A percentile compares a stretch with the other conserved stretches of the same genome.
Conservation (phyloP, 1,140 invertebrate species). For the Neotoxoptera formosana region DNA sequence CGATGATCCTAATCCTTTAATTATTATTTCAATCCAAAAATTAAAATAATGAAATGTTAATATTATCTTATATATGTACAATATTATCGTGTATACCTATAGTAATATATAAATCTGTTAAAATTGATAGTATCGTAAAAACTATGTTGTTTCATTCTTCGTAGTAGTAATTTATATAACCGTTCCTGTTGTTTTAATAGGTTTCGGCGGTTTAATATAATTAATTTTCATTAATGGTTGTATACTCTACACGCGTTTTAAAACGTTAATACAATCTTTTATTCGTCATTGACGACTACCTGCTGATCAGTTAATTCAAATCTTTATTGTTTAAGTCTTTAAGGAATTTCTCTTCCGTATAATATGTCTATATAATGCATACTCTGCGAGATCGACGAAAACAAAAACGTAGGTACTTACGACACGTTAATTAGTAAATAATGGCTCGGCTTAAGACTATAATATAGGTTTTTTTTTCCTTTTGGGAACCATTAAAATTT, state of each 20-base stretch:
- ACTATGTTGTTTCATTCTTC: not conserved
- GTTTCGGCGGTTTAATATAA: not conserved
- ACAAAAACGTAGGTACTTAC: not conserved
- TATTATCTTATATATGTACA: not conserved
- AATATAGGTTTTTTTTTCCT: not conserved
- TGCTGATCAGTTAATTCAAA: slow-evolving; percentile 43
- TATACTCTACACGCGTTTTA: not conserved
- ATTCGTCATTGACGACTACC: slow-evolving; percentile 37
- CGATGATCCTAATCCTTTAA: not conserved
- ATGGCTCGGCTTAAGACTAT: not conserved
- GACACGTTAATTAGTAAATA: not conserved
- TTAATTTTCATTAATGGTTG: slow-evolving; percentile 38
- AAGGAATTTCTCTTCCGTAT: slow-evolving; percentile 29
- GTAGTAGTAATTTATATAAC: not conserved
- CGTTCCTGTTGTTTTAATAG: not conserved
- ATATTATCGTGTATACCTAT: not conserved
- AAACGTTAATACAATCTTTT: slow-evolving; percentile 25
- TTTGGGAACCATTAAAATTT: not conserved
- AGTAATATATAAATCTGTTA: not conserved
- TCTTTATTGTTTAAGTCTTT: slow-evolving; percentile 36
- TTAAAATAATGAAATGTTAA: not conserved
- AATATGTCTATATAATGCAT: not conserved
- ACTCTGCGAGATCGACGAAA: not conserved
- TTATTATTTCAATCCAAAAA: not conserved
- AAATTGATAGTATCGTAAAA: not conserved